These are phyloP conservation scores for Epistrophella euchroma DNA, from an alignment of 2,888 invertebrate species.

Conservation along the genomic window DNA sequence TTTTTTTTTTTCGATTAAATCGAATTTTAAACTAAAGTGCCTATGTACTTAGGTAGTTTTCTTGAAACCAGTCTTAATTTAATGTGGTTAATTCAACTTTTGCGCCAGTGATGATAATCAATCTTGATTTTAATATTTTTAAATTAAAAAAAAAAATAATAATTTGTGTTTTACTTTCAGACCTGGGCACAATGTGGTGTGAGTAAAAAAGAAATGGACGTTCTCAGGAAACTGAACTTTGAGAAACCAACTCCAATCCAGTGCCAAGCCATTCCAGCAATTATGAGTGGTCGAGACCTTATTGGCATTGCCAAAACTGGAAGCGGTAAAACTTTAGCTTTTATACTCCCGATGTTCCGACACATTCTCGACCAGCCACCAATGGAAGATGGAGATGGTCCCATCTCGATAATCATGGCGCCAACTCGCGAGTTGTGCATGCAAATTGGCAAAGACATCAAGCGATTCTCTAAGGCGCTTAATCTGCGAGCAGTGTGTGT, in stretches of 20 bases:
- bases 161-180: conserved; percentile 77
- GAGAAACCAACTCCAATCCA: conserved; percentile 99
- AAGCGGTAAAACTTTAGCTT: conserved; percentile 99
- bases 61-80: too few relatives aligned
- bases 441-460: conserved; percentile 99
- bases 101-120: too few relatives aligned
- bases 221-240: conserved; percentile 94
- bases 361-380: conserved; percentile 97
- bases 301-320: conserved; percentile 99
- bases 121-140: too few relatives aligned
- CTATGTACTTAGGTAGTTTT: too few relatives aligned
- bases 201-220: conserved; percentile 96
- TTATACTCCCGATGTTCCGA: conserved; percentile 97
- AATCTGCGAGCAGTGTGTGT: conserved; percentile 96
- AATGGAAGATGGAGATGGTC: conserved; percentile 98
- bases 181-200: conserved; percentile 99
- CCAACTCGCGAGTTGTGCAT: conserved; percentile 99
- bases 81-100: too few relatives aligned
- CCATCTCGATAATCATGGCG: conserved; percentile 98
- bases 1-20: too few relatives aligned
- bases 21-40: too few relatives aligned
- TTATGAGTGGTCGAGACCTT: conserved; percentile 98
- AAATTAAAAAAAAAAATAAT: too few relatives aligned
- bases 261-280: conserved; percentile 97
- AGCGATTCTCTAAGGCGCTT: conserved; percentile 95